A percentile compares a stretch with the other conserved stretches of the same genome.
Evolutionary conservation across 2,888 invertebrate species (phyloP).

Genomic region (Dryocosmus kuriphilus): DNA sequence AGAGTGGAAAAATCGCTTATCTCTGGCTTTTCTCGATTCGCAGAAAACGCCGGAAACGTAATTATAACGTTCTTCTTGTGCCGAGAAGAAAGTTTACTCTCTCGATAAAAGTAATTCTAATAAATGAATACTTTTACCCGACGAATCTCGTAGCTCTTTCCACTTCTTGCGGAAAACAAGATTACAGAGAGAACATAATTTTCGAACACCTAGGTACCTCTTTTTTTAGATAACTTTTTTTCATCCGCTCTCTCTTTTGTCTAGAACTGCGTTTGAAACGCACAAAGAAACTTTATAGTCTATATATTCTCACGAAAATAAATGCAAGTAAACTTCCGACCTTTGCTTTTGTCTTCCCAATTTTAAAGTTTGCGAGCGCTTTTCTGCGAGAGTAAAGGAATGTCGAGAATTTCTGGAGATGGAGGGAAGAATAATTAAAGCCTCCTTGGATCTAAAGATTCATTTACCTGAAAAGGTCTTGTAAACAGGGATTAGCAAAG

Average conservation of each 20-base stretch:
- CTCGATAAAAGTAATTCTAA: neutral
- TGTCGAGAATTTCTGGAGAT: constrained; percentile 15
- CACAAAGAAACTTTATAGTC: neutral
- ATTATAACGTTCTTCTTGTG: constrained; percentile 2
- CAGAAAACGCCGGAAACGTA: neutral
- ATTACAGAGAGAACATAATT: constrained; percentile 28
- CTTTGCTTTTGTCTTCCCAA: constrained; percentile 5
- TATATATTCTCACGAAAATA: neutral
- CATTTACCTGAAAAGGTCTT: constrained; percentile 19
- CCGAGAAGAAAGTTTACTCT: neutral
- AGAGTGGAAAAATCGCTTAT: neutral
- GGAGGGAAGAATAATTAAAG: constrained; percentile 25
- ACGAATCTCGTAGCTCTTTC: constrained; percentile 5
- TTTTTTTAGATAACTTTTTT: constrained; percentile 5
- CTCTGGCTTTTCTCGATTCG: neutral
- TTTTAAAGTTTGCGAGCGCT: constrained; percentile 10
- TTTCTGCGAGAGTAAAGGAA: constrained; percentile 12
- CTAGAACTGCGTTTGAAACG: neutral
- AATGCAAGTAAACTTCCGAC: constrained; percentile 23
- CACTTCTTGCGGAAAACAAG: neutral
- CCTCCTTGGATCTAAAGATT: constrained; percentile 3
- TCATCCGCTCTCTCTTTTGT: neutral
- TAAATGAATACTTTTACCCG: constrained; percentile 9
- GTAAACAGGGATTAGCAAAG: constrained; percentile 16
- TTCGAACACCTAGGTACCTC: neutral